Percentiles rank a stretch among this genome's conserved stretches.
These are phyloP conservation scores for Laupala kohalensis DNA, from an alignment of 1,140 invertebrate genomes.

Conservation along the genomic window DNA sequence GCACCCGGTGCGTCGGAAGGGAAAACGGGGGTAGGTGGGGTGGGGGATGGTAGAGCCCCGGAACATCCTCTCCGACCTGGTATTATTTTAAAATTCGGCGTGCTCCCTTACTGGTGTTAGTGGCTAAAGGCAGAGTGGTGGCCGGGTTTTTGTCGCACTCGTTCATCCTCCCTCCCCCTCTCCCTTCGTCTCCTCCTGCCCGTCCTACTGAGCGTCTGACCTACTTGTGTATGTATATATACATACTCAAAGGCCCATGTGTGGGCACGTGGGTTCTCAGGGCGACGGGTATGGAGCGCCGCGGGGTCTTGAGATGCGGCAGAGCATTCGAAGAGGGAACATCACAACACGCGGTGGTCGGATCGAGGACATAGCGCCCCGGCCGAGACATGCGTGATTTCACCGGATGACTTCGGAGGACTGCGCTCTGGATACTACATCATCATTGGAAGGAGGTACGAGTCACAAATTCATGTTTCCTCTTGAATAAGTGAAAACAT, in stretches of 20 bases:
- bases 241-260: background rate
- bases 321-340: too few relatives aligned
- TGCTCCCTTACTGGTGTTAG: background rate
- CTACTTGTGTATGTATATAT: background rate
- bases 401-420: too few relatives aligned
- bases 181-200: background rate
- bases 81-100: background rate
- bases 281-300: background rate
- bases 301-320: too few relatives aligned
- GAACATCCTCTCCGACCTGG: background rate
- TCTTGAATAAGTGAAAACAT: too few relatives aligned
- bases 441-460: too few relatives aligned
- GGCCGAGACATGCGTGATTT: too few relatives aligned
- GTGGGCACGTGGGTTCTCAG: too few relatives aligned
- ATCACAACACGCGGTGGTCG: background rate
- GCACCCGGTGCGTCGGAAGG: background rate
- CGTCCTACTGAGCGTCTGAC: background rate
- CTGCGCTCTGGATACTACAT: too few relatives aligned
- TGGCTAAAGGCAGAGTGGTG: background rate
- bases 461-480: too few relatives aligned
- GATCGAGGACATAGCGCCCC: too few relatives aligned
- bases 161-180: too few relatives aligned
- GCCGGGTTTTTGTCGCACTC: background rate
- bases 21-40: background rate
- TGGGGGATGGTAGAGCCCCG: background rate